Percentiles rank a stretch among this genome's conserved stretches.
Evolutionary conservation across 2,797 vertebrate species (phyloP).

Genomic region (Poecilia wingei): DNA sequence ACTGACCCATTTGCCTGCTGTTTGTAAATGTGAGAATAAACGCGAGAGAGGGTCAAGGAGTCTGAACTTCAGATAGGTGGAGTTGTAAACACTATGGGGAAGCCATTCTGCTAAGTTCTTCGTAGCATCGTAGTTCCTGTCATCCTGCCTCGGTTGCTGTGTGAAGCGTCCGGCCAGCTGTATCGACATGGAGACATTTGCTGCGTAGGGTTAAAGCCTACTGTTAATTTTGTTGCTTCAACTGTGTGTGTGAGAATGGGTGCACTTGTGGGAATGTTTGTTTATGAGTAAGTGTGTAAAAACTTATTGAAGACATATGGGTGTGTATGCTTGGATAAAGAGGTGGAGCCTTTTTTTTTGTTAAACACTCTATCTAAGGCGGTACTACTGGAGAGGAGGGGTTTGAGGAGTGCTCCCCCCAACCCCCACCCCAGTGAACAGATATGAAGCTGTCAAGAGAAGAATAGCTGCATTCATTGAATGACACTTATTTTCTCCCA

Average conservation of each 20-base stretch:
- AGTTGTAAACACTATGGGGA: constrained; percentile 20
- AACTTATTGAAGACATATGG: constrained; percentile 54
- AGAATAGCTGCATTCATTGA: constrained; percentile 98
- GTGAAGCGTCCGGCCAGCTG: constrained; percentile 93
- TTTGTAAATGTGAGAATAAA: constrained; percentile 77
- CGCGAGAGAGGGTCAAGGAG: constrained; percentile 49
- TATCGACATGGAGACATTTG: constrained; percentile 93
- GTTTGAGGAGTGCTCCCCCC: constrained; percentile 82
- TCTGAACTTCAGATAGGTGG: constrained; percentile 38
- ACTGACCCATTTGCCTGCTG: constrained; percentile 93
- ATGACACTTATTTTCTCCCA: constrained; percentile 99
- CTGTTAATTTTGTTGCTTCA: constrained; percentile 54
- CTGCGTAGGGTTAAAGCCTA: constrained; percentile 90
- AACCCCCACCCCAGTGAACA: constrained; percentile 89
- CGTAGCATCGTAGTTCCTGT: constrained; percentile 33
- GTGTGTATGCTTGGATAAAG: constrained; percentile 67
- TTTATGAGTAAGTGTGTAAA: constrained; percentile 62
- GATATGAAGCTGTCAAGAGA: constrained; percentile 99
- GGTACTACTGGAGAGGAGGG: constrained; percentile 89
- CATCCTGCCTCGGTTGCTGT: constrained; percentile 30
- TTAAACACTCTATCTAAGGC: constrained; percentile 92
- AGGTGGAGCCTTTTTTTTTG: constrained; percentile 84
- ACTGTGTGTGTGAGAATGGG: constrained; percentile 37
- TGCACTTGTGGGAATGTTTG: constrained; percentile 40
- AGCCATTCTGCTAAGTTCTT: constrained; percentile 23